Conservation (phyloP, 2,113 vertebrate species). For the Lycocorax pyrrhopterus region DNA sequence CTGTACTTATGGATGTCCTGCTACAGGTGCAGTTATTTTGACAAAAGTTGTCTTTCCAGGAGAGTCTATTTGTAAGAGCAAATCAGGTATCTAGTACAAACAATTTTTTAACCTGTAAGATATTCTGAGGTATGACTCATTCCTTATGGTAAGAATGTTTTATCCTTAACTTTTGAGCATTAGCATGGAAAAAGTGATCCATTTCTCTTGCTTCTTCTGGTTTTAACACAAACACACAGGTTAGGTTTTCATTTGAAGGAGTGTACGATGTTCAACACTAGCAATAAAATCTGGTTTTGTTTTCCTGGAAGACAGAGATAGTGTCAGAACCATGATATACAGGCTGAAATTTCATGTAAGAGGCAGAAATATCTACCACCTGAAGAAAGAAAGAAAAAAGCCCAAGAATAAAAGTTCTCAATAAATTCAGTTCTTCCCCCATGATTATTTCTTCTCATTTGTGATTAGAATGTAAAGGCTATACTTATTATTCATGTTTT, state of each 20-base stretch:
- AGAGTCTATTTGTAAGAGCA: background rate
- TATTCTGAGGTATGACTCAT: background rate
- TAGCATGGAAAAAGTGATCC: background rate
- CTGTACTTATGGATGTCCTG: background rate
- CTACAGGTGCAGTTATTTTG: background rate
- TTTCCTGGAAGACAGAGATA: background rate
- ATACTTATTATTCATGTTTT: background rate
- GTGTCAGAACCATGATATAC: background rate
- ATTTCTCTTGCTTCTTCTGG: background rate
- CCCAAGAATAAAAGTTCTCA: background rate
- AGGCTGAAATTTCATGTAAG: background rate
- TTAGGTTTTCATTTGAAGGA: background rate
- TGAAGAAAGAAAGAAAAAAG: background rate
- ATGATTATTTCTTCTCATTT: background rate
- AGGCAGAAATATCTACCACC: background rate
- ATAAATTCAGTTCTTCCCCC: background rate
- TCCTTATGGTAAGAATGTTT: background rate
- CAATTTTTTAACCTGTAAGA: rapidly evolving
- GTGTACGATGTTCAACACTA: background rate
- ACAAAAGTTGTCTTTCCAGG: background rate
- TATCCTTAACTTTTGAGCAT: background rate
- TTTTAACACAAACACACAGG: background rate
- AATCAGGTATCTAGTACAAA: background rate
- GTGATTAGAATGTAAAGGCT: background rate
- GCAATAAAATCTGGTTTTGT: background rate